phyloP scores from a whole-genome alignment of 2,113 vertebrate species.

The Arenaria interpres region DNA sequence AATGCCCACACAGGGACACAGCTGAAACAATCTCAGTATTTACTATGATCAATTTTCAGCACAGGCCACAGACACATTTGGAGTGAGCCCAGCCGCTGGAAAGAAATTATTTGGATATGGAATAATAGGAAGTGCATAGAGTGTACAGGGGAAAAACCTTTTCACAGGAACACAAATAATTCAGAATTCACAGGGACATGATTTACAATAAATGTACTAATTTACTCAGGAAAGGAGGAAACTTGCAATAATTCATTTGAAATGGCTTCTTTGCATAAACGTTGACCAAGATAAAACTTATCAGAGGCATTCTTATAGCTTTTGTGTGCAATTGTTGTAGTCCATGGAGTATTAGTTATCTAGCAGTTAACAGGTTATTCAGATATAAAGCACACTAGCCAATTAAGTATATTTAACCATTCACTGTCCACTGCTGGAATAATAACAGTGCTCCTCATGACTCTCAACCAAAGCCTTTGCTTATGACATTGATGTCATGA shows the following conservation, averaged over 20 bases:
- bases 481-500: not conserved
- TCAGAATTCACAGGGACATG: not conserved
- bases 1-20: not conserved
- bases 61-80: not conserved
- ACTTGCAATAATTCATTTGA: conserved; percentile 6
- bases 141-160: not conserved
- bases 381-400: not conserved
- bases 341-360: not conserved
- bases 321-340: not conserved
- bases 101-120: not conserved
- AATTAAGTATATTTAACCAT: not conserved
- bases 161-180: not conserved
- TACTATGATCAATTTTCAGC: not conserved
- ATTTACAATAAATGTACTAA: not conserved
- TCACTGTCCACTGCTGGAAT: not conserved
- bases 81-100: not conserved
- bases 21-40: not conserved
- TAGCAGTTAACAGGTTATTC: not conserved
- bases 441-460: not conserved
- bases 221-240: conserved; percentile 10
- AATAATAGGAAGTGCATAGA: not conserved
- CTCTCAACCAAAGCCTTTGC: not conserved
- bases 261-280: conserved; percentile 35
- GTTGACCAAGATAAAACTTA: conserved; percentile 32
- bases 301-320: conserved; percentile 17